Evolutionary conservation across 1,140 invertebrate genomes (phyloP), one percentile per base, ranked within the genome.

Genomic region (Lepeophtheirus salmonis): DNA sequence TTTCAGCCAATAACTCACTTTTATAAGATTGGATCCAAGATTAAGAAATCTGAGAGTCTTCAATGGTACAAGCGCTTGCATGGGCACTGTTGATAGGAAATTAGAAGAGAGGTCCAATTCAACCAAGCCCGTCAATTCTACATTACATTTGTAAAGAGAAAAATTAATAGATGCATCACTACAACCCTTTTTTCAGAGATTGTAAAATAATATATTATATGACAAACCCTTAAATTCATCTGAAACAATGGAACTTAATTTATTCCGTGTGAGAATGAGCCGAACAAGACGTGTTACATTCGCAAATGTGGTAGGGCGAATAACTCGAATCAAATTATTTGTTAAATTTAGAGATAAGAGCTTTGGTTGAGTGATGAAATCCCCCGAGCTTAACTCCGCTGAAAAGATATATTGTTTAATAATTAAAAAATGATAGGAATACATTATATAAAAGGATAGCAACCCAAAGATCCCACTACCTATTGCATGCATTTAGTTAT

Each of bases 71-170:
- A 89, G 66, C 0, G 84, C 81, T 1, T 83, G 77, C 0, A 77
- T 78, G 1, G 88, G 87, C 68, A 90, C 83, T 65, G 84, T 79
- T 3, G 75, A 74, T 16, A 92, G 79, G 66, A 86, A 86, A 70
- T 92, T 91, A 65, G 83, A 79, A 0, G 86, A 86, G 3, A 91
- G 71, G 70, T 89, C 84, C 60, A 91, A 70, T 62, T 79, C 78
- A 63, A 86, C 77, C 22, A 91, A 70, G 57, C 78, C 80, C 62
- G 79, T 76, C 2, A 83, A 77, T 55, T 84, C 78, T 75, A 64
- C 26, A 64, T 14, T 10, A 41, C 10, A n/a, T n/a, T n/a, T n/a
- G n/a, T n/a, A n/a, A n/a, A n/a, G n/a, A n/a, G n/a, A n/a, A n/a
- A n/a, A n/a, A n/a, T n/a, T n/a, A n/a, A n/a, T n/a, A n/a, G n/a